phyloP scores from a whole-genome alignment of 1,140 invertebrate genomes.

The Chironomus striatipennis region DNA sequence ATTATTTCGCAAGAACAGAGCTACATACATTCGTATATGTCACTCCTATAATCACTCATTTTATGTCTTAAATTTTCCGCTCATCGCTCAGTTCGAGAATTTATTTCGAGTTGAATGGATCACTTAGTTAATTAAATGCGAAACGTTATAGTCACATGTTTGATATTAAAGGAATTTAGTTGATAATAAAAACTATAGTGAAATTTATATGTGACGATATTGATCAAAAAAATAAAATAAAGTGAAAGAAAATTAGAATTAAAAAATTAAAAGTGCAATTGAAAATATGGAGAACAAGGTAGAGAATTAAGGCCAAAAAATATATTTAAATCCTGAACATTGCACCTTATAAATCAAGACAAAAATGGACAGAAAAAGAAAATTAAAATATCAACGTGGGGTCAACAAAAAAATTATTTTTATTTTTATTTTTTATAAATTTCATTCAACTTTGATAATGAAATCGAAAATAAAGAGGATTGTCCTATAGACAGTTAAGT shows the following conservation, averaged over 20 bases:
- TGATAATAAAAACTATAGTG: neutral
- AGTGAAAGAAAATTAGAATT: neutral
- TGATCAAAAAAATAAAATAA: neutral
- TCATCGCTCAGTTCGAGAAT: neutral
- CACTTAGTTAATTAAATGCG: neutral
- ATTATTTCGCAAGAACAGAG: neutral
- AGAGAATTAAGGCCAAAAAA: neutral
- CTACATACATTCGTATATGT: neutral
- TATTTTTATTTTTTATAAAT: no score
- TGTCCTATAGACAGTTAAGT: no score
- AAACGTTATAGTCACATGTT: neutral
- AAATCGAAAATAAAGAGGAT: no score
- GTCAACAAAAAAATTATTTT: no score
- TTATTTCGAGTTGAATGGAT: neutral
- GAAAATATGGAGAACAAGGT: neutral
- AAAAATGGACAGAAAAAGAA: no score
- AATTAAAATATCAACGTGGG: no score
- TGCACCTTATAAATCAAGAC: no score
- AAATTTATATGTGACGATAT: neutral
- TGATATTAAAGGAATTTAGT: neutral
- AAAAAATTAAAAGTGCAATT: constrained; percentile 4
- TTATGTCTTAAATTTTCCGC: neutral
- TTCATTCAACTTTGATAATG: no score
- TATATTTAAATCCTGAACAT: no score
- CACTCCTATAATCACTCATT: neutral